Base-by-base conservation (phyloP, 2,113 vertebrate genomes). In the Colinus virginianus region DNA sequence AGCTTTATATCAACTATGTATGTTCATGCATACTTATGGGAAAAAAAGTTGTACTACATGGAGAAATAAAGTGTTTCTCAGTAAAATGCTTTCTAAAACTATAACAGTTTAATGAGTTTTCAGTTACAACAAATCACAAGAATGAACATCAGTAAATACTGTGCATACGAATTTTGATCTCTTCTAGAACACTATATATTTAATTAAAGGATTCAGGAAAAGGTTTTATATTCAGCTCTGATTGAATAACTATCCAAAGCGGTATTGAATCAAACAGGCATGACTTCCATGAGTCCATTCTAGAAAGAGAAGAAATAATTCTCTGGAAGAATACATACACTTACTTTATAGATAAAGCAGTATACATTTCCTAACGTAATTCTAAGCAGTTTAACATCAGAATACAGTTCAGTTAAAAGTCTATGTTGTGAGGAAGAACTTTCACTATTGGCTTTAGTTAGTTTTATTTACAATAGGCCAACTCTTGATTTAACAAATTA, bases 111-210 rank as follows among this genome's bases (percentile, higher is more conserved):
- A 68, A 80, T 66, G 20, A 85, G 13, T 74, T 91, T 84, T 53
- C 58, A 95, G 67, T 84, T 78, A 36, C n/a, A 92, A 84, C 36
- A 61, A 90, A 71, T 68, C 43, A 76, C 56, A 91, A 51, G 49
- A 78, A 66, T 48, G 46, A 51, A 5, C 32, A 48, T 68, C 58
- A 64, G 72, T 61, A 72, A 91, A 75, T 68, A 75, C 21, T 56
- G 15, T 15, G 80, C 19, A 16, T 78, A 42, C 20, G 40, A 40
- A 93, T 53, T 88, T 95, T 58, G 40, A 78, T 42, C 43, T 51
- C 40, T 80, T 86, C 74, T 48, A 81, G 40, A 16, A 86, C 53
- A 51, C 67, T 34, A 43, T 34, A 64, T 62, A n/a, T 94, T 78
- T 88, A 51, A 66, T 84, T 88, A 81, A 81, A 93, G 42, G 15